Conservation (phyloP, 64 coral and sea anemone species). For the Catalaphyllia jardinei region DNA sequence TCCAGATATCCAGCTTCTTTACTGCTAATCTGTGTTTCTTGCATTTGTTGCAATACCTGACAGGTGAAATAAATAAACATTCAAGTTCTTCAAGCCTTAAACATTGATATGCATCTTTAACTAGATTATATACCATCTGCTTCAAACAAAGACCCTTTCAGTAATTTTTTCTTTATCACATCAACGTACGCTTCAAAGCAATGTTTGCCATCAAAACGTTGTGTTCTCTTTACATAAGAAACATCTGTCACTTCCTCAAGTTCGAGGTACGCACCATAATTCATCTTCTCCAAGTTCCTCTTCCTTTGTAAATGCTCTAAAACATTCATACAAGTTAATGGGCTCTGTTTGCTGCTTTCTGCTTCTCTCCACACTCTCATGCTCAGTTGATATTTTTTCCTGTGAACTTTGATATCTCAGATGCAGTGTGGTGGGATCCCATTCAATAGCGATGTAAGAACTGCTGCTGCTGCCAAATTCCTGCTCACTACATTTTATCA, state of each 20-base stretch:
- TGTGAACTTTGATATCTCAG: constrained; percentile 92
- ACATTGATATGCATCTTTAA: no score
- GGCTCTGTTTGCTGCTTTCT: constrained; percentile 93
- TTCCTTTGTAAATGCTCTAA: constrained; percentile 94
- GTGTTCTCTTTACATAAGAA: no score
- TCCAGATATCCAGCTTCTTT: constrained; percentile 98
- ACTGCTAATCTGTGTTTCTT: constrained; percentile 93
- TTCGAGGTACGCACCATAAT: constrained; percentile 61
- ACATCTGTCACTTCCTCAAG: no score
- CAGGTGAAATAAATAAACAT: not conserved
- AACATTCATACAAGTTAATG: constrained; percentile 95
- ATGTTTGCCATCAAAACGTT: no score
- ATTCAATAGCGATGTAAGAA: constrained; percentile 90
- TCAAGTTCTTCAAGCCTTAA: no score
- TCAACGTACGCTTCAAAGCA: no score
- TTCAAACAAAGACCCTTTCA: no score
- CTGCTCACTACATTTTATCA: constrained; percentile 73
- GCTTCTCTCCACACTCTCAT: constrained; percentile 89
- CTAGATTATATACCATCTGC: no score
- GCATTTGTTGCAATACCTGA: constrained; percentile 95
- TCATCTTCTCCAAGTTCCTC: constrained; percentile 99
- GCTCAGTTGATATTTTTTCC: constrained; percentile 86
- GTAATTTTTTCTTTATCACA: no score
- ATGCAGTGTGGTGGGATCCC: constrained; percentile 97
- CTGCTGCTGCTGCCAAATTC: constrained; percentile 79